A percentile compares a stretch with the other conserved stretches of the same genome.
Evolutionary conservation across 1,140 invertebrate species (phyloP).

Genomic region (Atopsyche davidsoni): DNA sequence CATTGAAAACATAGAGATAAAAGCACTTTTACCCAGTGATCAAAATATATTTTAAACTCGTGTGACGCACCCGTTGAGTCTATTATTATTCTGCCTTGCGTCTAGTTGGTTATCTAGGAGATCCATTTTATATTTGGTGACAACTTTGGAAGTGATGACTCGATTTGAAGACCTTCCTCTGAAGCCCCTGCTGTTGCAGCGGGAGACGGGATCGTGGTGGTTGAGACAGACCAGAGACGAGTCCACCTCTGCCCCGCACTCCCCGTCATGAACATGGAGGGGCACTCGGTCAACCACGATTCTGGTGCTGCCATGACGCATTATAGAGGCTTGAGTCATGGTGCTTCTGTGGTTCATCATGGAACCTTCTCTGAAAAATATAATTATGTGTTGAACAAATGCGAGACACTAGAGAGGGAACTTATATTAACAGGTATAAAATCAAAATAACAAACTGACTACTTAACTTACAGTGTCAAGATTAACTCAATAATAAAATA

Average conservation of each 20-base stretch:
- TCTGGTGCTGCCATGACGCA: slow-evolving; percentile 27
- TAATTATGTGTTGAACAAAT: too few species aligned
- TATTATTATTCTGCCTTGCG: slow-evolving; percentile 22
- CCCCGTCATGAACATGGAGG: slow-evolving; percentile 9
- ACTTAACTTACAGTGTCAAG: too few species aligned
- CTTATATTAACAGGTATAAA: too few species aligned
- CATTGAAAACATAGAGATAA: too few species aligned
- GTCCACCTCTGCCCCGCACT: slow-evolving; percentile 21
- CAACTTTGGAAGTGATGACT: slow-evolving; percentile 13
- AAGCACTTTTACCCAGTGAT: too few species aligned
- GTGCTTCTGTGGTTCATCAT: slow-evolving; percentile 28
- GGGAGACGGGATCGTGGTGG: slow-evolving; percentile 10
- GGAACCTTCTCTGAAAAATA: slow-evolving; percentile 27
- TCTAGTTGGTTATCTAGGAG: slow-evolving; percentile 12
- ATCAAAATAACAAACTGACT: too few species aligned
- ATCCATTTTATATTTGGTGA: slow-evolving; percentile 17
- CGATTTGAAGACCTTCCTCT: slow-evolving; percentile 18
- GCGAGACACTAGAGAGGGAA: too few species aligned
- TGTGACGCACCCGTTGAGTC: slow-evolving; percentile 23
- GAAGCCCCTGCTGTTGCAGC: slow-evolving; percentile 12
- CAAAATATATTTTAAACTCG: slow-evolving; percentile 27
- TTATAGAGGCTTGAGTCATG: slow-evolving; percentile 28
- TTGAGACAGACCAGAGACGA: slow-evolving; percentile 12
- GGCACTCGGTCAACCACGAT: slow-evolving; percentile 23
- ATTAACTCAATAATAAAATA: too few species aligned